phyloP scores from a whole-genome alignment of 2,888 invertebrate genomes.

The Sesamia inferens region DNA sequence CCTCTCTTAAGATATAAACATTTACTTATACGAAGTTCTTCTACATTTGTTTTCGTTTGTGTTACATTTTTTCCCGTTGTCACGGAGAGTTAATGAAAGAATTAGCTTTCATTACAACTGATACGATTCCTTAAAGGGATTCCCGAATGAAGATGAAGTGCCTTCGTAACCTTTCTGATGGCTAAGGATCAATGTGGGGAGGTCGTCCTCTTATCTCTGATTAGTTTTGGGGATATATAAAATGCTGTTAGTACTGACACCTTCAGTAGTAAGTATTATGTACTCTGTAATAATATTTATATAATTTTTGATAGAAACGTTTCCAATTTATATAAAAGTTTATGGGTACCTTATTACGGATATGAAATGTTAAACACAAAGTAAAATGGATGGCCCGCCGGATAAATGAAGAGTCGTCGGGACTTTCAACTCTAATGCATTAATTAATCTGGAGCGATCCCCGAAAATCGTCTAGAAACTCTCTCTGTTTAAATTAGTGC shows the following conservation, averaged over 20 bases:
- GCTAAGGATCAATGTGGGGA: conserved; percentile 80
- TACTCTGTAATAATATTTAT: conserved; percentile 23
- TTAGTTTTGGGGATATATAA: conserved; percentile 82
- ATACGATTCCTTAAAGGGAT: conserved; percentile 89
- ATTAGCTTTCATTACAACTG: conserved; percentile 90
- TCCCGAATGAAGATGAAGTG: conserved; percentile 88
- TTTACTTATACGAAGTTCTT: conserved; percentile 56
- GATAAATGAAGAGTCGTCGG: conserved; percentile 65
- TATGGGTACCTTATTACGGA: conserved; percentile 42
- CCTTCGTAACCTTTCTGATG: conserved; percentile 85
- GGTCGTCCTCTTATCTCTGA: conserved; percentile 82
- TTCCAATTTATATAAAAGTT: conserved; percentile 21
- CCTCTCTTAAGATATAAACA: conserved; percentile 56
- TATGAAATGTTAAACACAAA: conserved; percentile 58
- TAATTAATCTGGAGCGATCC: conserved; percentile 85
- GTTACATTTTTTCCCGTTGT: conserved; percentile 87
- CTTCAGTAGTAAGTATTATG: conserved; percentile 19
- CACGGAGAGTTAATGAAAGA: conserved; percentile 89
- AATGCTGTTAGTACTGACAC: conserved; percentile 70
- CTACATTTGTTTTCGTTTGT: conserved; percentile 83
- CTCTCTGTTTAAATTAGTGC: conserved; percentile 87
- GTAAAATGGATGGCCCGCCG: conserved; percentile 54
- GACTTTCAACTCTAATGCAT: conserved; percentile 83
- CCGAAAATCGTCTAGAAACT: conserved; percentile 85
- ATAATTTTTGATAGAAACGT: conserved; percentile 5